These are phyloP conservation scores for Ceuthmochares aereus DNA, from an alignment of 2,113 vertebrate genomes.

Conservation along the genomic window DNA sequence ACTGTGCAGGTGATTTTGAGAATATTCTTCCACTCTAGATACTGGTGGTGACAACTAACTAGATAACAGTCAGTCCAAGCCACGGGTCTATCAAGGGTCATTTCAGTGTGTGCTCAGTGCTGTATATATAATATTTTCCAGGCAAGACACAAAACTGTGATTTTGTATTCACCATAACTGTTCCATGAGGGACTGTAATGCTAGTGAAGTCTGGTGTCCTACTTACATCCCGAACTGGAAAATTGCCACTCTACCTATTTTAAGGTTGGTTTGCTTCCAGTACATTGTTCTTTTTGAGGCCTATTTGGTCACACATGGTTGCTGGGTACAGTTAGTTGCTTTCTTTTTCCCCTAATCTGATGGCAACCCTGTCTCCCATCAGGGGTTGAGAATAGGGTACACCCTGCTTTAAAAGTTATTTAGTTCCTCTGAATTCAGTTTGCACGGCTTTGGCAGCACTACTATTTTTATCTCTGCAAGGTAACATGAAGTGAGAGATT, in stretches of 20 bases:
- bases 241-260: neutral
- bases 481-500: conserved; percentile 35
- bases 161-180: neutral
- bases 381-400: neutral
- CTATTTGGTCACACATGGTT: neutral
- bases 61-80: neutral
- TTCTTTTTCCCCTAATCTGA: neutral
- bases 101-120: neutral
- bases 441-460: neutral
- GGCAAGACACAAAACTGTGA: neutral
- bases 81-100: neutral
- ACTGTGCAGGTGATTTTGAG: neutral
- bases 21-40: neutral
- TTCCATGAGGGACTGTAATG: neutral
- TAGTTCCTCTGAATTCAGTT: neutral
- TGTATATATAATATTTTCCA: neutral
- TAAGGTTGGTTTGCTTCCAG: neutral
- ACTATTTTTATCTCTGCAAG: neutral
- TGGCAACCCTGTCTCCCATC: neutral
- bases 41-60: neutral
- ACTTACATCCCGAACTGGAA: neutral
- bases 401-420: neutral
- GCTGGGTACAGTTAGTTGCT: neutral
- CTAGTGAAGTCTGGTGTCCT: neutral
- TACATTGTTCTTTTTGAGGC: neutral